These are phyloP conservation scores for Ganaspis brasiliensis DNA, from an alignment of 2,888 invertebrate species.

Conservation along the genomic window DNA sequence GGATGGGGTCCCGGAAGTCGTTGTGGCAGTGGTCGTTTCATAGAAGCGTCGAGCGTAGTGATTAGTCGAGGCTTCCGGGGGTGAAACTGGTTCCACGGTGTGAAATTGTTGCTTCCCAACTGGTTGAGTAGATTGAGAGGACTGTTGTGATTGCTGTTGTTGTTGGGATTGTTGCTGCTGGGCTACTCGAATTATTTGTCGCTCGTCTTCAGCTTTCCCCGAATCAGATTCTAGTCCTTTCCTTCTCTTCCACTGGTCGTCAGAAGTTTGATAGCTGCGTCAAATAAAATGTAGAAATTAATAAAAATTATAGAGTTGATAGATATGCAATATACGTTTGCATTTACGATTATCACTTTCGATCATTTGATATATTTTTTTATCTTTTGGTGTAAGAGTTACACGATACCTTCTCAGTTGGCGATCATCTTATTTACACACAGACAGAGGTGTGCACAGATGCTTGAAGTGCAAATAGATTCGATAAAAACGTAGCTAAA, in stretches of 20 bases:
- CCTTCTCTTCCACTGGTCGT: conserved; percentile 81
- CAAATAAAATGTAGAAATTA: conserved; percentile 27
- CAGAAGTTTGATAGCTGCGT: conserved; percentile 76
- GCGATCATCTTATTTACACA: no score
- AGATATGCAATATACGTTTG: no score
- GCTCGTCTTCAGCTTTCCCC: conserved; percentile 84
- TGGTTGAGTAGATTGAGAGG: conserved; percentile 58
- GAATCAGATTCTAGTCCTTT: conserved; percentile 80
- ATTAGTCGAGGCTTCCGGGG: conserved; percentile 78
- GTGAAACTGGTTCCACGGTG: conserved; percentile 80
- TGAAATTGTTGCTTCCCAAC: conserved; percentile 70
- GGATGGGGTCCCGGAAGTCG: conserved; percentile 77
- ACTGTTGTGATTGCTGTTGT: conserved; percentile 66
- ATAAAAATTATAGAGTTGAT: no score
- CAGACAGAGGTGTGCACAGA: no score
- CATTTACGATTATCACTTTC: no score
- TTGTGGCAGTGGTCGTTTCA: conserved; percentile 77
- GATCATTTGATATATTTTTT: no score
- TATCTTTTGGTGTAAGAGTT: no score
- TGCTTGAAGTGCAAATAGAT: no score
- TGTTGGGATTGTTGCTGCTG: conserved; percentile 80
- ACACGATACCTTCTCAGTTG: no score
- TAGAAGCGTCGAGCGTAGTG: conserved; percentile 78
- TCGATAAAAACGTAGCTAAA: no score
- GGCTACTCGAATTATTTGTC: conserved; percentile 88